phyloP scores from a whole-genome alignment of 64 coral and sea anemone species.

The Montipora sp. region DNA sequence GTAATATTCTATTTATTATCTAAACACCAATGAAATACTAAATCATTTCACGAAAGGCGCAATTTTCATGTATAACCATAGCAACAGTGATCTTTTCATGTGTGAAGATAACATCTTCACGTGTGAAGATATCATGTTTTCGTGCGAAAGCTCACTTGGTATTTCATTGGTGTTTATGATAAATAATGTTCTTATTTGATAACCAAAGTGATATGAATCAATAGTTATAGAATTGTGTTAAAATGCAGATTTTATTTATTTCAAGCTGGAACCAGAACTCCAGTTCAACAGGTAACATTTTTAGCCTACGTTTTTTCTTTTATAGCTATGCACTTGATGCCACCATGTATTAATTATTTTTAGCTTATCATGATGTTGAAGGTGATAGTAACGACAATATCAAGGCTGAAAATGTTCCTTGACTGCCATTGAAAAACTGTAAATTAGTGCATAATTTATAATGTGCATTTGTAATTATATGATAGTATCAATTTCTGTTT shows the following conservation, averaged over 20 bases:
- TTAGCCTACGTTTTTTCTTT: background rate
- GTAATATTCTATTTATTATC: too few relatives aligned
- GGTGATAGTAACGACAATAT: background rate
- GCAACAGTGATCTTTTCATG: too few relatives aligned
- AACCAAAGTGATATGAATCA: constrained; percentile 21
- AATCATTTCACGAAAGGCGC: too few relatives aligned
- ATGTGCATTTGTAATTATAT: constrained; percentile 3
- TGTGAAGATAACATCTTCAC: too few relatives aligned
- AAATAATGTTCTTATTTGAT: background rate
- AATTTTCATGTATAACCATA: too few relatives aligned
- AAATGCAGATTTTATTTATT: constrained; percentile 59
- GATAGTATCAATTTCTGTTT: constrained; percentile 20
- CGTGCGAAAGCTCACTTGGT: too few relatives aligned
- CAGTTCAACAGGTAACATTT: constrained; percentile 42
- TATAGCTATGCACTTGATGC: background rate
- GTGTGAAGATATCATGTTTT: too few relatives aligned
- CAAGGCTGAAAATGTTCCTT: constrained; percentile 37
- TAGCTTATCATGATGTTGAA: background rate
- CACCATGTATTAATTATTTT: background rate
- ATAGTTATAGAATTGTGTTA: constrained; percentile 28
- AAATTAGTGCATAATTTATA: constrained; percentile 42
- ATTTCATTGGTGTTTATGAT: background rate
- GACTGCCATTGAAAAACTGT: constrained; percentile 33
- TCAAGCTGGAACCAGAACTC: background rate
- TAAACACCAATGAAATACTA: too few relatives aligned